phyloP scores from a whole-genome alignment of 2,113 vertebrate species.

The Chiloscyllium plagiosum region DNA sequence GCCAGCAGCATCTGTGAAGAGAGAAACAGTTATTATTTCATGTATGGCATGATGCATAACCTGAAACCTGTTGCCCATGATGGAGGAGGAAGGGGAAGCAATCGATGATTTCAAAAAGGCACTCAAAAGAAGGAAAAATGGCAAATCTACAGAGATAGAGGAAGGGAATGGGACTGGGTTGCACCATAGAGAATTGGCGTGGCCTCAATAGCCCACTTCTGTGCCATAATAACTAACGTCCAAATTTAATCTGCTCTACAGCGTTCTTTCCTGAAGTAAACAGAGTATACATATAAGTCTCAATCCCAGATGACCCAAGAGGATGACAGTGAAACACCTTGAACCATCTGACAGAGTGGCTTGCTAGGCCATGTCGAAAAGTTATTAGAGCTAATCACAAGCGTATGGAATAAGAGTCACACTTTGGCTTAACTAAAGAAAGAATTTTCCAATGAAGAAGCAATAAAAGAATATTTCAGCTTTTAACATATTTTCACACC shows the following conservation, averaged over 20 bases:
- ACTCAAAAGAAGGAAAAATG: neutral
- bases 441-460: too few species aligned
- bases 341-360: neutral
- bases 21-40: too few species aligned
- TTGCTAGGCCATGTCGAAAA: neutral
- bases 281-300: too few species aligned
- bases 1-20: too few species aligned
- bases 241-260: neutral
- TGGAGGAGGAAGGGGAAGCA: too few species aligned
- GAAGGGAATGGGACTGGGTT: neutral
- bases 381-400: neutral
- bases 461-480: too few species aligned
- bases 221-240: neutral
- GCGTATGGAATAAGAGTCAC: neutral
- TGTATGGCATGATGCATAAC: too few species aligned
- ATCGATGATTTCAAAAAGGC: neutral
- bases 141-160: neutral
- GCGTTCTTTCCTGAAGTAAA: neutral
- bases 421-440: neutral
- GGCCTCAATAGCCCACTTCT: neutral
- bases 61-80: too few species aligned
- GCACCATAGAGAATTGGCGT: neutral
- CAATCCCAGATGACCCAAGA: neutral
- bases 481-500: too few species aligned
- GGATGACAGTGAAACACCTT: neutral